Evolutionary conservation across 2,113 vertebrate species (phyloP).

Genomic region (Symphodus melops): DNA sequence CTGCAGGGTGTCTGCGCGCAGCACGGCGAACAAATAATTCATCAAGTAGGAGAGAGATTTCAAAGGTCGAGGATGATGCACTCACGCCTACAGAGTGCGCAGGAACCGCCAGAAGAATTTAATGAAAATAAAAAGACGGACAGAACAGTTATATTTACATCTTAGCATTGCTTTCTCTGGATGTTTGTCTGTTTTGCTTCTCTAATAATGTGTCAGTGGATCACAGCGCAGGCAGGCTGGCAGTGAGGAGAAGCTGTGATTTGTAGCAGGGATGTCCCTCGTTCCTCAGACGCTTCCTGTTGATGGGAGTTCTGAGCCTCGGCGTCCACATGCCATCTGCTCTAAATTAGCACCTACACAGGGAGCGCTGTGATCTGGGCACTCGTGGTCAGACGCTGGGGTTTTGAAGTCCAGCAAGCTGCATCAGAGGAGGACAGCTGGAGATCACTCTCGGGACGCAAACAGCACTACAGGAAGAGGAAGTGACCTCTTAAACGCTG

Average conservation of each 20-base stretch:
- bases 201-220: neutral
- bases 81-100: conserved; percentile 1
- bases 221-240: neutral
- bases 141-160: conserved; percentile 2
- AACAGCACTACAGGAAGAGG: neutral
- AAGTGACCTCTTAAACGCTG: neutral
- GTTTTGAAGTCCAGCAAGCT: conserved; percentile 11
- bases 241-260: conserved; percentile 30
- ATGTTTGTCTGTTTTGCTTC: neutral
- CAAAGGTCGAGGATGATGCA: conserved; percentile 23
- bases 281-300: conserved; percentile 39
- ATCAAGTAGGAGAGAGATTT: neutral
- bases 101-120: conserved; percentile 1
- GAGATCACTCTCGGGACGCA: neutral
- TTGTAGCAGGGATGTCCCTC: conserved; percentile 25
- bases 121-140: neutral
- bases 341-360: conserved; percentile 69
- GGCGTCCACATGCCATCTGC: conserved; percentile 61
- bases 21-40: conserved; percentile 31
- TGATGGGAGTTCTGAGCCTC: conserved; percentile 42
- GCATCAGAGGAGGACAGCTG: conserved; percentile 2
- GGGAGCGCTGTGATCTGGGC: conserved; percentile 50
- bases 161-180: neutral
- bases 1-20: conserved; percentile 22
- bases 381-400: conserved; percentile 35